A percentile compares a stretch with the other conserved stretches of the same genome.
These are phyloP conservation scores for Taurulus bubalis DNA, from an alignment of 2,113 vertebrate genomes.

Conservation along the genomic window DNA sequence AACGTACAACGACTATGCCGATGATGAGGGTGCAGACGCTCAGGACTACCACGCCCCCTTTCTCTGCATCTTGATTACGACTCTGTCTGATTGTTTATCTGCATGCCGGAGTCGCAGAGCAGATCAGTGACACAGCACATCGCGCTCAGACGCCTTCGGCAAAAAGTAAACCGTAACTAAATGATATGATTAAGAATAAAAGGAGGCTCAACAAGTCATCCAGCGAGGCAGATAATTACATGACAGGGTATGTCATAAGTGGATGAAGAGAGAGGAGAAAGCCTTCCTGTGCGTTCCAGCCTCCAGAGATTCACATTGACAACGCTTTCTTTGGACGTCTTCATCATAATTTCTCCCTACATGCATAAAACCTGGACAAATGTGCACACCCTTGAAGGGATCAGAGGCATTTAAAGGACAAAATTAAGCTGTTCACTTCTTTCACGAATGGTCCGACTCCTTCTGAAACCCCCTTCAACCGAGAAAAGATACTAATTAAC, in stretches of 20 bases:
- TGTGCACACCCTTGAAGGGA: background rate
- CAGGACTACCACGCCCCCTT: background rate
- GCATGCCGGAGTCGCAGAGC: conserved; percentile 1
- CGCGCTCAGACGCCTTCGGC: conserved; percentile 16
- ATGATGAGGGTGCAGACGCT: conserved; percentile 13
- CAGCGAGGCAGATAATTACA: conserved; percentile 38
- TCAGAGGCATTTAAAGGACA: background rate
- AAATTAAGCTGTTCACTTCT: background rate
- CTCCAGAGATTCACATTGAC: conserved; percentile 24
- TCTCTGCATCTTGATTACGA: conserved; percentile 10
- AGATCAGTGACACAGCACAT: conserved; percentile 25
- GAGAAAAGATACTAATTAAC: conserved; percentile 54
- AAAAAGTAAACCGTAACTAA: conserved; percentile 41
- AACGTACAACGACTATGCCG: background rate
- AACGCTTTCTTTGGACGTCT: conserved; percentile 34
- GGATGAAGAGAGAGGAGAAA: conserved; percentile 37
- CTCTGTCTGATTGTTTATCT: conserved; percentile 43
- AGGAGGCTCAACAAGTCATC: conserved; percentile 40
- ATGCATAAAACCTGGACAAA: conserved; percentile 29
- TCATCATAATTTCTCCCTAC: conserved; percentile 23
- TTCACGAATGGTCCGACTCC: background rate
- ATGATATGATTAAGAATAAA: conserved; percentile 36
- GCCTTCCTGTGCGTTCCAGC: conserved; percentile 7
- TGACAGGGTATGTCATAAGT: conserved; percentile 34
- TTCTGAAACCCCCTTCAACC: conserved; percentile 29